Evolutionary conservation across 2,888 invertebrate species (phyloP).

Genomic region (Ormyrus pomaceus): DNA sequence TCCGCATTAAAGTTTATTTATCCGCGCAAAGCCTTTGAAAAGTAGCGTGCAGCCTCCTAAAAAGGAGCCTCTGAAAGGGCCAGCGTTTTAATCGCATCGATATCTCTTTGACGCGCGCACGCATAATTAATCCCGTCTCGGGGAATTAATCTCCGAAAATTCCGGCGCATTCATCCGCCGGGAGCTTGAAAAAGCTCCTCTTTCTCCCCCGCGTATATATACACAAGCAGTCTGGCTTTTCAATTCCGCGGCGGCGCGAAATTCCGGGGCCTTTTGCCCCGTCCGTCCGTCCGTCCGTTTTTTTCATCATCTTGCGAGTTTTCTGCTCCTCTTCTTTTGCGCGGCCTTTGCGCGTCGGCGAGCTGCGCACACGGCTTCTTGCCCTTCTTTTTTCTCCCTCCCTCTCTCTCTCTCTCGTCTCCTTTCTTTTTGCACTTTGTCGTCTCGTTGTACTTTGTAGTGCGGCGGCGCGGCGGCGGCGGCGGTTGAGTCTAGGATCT

Average conservation of each 20-base stretch:
- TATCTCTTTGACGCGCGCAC: background rate
- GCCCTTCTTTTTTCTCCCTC: background rate
- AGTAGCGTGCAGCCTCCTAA: too few relatives aligned
- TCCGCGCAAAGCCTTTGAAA: too few relatives aligned
- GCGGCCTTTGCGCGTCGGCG: slow-evolving; percentile 31
- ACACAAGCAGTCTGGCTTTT: slow-evolving; percentile 21
- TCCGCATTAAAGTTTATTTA: too few relatives aligned
- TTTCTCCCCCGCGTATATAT: background rate
- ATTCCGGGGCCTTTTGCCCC: slow-evolving; percentile 1
- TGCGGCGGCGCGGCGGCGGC: too few relatives aligned
- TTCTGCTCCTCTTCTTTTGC: slow-evolving; percentile 15
- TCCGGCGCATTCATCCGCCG: slow-evolving; percentile 17
- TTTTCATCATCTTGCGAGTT: slow-evolving; percentile 41
- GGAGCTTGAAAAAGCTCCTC: background rate
- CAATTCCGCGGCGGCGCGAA: slow-evolving; percentile 23
- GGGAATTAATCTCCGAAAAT: background rate
- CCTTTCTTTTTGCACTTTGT: slow-evolving; percentile 5
- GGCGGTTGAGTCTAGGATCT: too few relatives aligned
- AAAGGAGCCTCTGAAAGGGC: too few relatives aligned
- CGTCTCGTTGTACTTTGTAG: slow-evolving; percentile 4
- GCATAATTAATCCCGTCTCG: slow-evolving; percentile 2
- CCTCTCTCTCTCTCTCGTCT: background rate
- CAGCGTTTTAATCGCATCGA: too few relatives aligned
- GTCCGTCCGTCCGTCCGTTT: background rate
- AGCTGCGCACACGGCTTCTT: slow-evolving; percentile 8